phyloP scores from a whole-genome alignment of 2,113 vertebrate species.

The Apeltes quadracus region DNA sequence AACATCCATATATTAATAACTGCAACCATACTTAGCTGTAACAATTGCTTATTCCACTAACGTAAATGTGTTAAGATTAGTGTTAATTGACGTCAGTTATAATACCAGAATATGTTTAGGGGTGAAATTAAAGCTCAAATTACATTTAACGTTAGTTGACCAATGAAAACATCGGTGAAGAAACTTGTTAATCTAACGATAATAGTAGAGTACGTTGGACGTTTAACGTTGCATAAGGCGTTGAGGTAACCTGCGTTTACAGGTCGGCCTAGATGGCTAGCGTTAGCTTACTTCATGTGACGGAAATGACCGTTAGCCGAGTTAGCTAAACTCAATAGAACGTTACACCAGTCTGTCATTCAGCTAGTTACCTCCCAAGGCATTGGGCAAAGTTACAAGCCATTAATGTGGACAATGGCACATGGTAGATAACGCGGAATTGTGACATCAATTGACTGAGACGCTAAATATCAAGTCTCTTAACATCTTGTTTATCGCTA shows the following conservation, averaged over 20 bases:
- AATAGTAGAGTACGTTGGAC: too few species aligned
- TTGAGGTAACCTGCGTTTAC: conserved; percentile 35
- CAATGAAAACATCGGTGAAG: conserved; percentile 26
- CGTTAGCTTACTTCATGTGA: conserved; percentile 55
- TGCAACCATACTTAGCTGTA: neutral
- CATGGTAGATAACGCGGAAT: neutral
- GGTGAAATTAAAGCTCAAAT: conserved; percentile 9
- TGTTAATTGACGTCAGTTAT: neutral
- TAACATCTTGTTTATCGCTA: conserved; percentile 38
- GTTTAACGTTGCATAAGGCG: conserved; percentile 22
- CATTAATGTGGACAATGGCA: neutral
- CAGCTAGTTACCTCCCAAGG: conserved; percentile 13
- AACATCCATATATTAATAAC: neutral
- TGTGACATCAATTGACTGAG: neutral
- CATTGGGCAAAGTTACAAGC: neutral
- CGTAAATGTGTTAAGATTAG: neutral
- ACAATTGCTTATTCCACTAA: neutral
- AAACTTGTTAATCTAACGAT: neutral
- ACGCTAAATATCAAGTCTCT: conserved; percentile 10
- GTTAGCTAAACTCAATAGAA: conserved; percentile 56
- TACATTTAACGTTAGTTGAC: conserved; percentile 1
- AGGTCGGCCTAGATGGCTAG: conserved; percentile 66
- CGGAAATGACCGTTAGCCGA: conserved; percentile 48
- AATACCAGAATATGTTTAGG: neutral
- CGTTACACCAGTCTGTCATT: conserved; percentile 2